Percentiles rank a stretch among this genome's conserved stretches.
Conservation (phyloP, 2,113 vertebrate species). For the Ovis aries region DNA sequence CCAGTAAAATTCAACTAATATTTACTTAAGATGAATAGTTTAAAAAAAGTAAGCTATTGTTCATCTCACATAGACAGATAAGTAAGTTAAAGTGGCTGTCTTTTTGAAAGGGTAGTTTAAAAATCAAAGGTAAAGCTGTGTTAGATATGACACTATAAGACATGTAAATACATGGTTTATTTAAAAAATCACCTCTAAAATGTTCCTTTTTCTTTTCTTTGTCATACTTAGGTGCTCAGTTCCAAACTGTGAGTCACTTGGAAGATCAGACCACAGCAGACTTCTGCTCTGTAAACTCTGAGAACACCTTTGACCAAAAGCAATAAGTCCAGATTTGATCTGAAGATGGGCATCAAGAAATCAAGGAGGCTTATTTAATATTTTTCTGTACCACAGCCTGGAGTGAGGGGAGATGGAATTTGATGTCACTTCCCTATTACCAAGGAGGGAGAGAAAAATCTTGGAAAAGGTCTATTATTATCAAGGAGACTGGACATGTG, state of each 20-base stretch:
- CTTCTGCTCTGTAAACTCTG: not conserved
- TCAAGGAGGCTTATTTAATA: not conserved
- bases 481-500: not conserved
- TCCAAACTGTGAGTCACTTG: not conserved
- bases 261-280: not conserved
- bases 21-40: not conserved
- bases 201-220: not conserved
- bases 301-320: not conserved
- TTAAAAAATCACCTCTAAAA: not conserved
- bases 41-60: not conserved
- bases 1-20: not conserved
- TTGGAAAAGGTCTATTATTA: not conserved
- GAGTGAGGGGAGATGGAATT: not conserved
- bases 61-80: not conserved
- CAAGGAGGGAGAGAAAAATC: not conserved
- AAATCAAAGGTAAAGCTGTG: conserved; percentile 1
- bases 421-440: not conserved
- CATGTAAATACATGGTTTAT: not conserved
- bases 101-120: not conserved
- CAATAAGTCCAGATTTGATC: not conserved
- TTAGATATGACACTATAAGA: not conserved
- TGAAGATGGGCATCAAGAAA: not conserved
- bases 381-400: not conserved
- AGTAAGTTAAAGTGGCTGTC: not conserved
- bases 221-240: not conserved